A percentile compares a stretch with the other conserved stretches of the same genome.
phyloP scores from a whole-genome alignment of 2,113 vertebrate genomes.

The Mandrillus leucophaeus region DNA sequence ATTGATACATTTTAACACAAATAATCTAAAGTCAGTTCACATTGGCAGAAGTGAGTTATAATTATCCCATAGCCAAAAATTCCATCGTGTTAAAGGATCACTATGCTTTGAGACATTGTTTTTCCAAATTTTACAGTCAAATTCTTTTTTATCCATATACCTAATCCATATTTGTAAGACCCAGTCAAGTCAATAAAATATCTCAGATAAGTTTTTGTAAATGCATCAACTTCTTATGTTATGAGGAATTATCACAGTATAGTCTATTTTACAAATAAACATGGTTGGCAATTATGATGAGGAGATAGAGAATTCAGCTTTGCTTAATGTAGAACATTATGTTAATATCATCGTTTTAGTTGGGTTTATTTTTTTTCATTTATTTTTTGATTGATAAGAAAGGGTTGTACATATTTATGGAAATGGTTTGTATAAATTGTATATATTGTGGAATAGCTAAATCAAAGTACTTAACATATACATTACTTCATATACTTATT shows the following conservation, averaged over 20 bases:
- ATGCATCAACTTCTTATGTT: neutral
- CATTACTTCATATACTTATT: neutral
- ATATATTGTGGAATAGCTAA: neutral
- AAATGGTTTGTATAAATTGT: neutral
- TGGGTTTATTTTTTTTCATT: neutral
- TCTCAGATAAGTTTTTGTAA: neutral
- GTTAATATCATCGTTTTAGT: neutral
- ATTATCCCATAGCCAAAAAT: neutral
- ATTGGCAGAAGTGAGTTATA: neutral
- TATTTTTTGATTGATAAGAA: neutral
- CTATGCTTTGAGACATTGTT: neutral
- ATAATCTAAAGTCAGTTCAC: neutral
- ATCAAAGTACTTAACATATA: neutral
- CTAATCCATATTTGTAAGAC: neutral
- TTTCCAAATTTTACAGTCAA: neutral
- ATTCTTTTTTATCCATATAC: neutral
- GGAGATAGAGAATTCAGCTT: neutral
- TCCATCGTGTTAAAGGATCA: neutral
- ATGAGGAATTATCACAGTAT: constrained; percentile 10
- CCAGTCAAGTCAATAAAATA: neutral
- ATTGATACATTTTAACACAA: neutral
- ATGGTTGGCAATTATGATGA: neutral
- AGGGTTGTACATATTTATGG: neutral
- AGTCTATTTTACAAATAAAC: constrained; percentile 5
- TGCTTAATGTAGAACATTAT: neutral